A percentile compares a stretch with the other conserved stretches of the same genome.
Conservation (phyloP, 2,888 invertebrate species). For the Globia sparganii region DNA sequence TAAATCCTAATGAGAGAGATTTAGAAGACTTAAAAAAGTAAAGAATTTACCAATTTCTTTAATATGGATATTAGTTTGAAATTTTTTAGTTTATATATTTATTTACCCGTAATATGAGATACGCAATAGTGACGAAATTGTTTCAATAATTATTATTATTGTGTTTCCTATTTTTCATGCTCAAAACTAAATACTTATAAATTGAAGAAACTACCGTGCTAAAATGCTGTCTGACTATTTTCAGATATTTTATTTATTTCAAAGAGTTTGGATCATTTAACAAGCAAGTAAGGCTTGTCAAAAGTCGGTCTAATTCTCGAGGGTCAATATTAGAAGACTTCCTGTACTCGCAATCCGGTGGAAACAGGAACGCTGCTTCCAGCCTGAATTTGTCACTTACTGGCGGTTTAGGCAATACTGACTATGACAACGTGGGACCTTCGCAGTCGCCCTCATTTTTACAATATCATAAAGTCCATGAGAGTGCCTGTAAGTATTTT, state of each 20-base stretch:
- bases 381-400: constrained; percentile 78
- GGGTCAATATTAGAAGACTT: constrained; percentile 87
- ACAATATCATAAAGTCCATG: constrained; percentile 82
- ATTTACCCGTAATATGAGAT: too few species aligned
- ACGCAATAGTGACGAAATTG: background rate
- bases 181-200: background rate
- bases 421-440: constrained; percentile 76
- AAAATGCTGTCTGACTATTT: constrained; percentile 56
- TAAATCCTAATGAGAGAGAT: constrained; percentile 88
- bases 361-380: constrained; percentile 72
- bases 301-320: constrained; percentile 86
- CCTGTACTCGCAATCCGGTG: constrained; percentile 73
- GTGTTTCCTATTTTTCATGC: background rate
- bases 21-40: constrained; percentile 90
- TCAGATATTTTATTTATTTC: constrained; percentile 90
- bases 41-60: constrained; percentile 29
- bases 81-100: background rate
- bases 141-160: background rate
- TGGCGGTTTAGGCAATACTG: constrained; percentile 76
- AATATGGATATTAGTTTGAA: background rate
- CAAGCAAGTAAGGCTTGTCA: constrained; percentile 85
- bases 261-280: constrained; percentile 89
- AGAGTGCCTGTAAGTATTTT: constrained; percentile 82
- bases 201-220: background rate
- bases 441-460: constrained; percentile 74